These are phyloP conservation scores for Choristoneura fumiferana DNA, from an alignment of 1,140 invertebrate species.

Conservation along the genomic window DNA sequence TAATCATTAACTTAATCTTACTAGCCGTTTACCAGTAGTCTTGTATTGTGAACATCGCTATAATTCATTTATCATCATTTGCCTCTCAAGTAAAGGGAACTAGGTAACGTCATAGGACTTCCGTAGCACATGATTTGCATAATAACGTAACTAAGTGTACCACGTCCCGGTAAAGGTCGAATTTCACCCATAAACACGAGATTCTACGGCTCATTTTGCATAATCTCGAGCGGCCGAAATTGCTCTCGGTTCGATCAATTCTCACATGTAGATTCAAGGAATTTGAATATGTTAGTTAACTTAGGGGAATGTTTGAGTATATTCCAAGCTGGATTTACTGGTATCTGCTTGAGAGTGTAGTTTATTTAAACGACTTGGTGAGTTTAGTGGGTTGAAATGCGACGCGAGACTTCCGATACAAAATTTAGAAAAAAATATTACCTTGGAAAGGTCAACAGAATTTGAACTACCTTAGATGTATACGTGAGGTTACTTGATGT, in stretches of 20 bases:
- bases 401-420: background rate
- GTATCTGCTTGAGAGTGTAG: constrained; percentile 10
- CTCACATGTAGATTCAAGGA: constrained; percentile 53
- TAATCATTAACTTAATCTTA: too few species aligned
- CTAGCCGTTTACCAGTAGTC: background rate
- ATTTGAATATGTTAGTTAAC: constrained; percentile 51
- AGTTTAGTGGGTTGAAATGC: background rate
- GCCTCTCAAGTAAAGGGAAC: constrained; percentile 59
- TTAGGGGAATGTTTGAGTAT: constrained; percentile 29
- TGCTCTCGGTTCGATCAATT: constrained; percentile 52
- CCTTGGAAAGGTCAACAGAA: too few species aligned
- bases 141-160: constrained; percentile 58
- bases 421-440: too few species aligned
- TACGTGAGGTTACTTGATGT: too few species aligned
- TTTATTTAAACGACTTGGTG: constrained; percentile 10
- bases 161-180: constrained; percentile 20
- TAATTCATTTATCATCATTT: constrained; percentile 69
- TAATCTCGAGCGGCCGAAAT: constrained; percentile 30
- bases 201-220: constrained; percentile 31
- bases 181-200: constrained; percentile 31
- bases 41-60: constrained; percentile 35
- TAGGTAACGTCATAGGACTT: constrained; percentile 58
- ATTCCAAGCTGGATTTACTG: constrained; percentile 9
- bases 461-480: too few species aligned
- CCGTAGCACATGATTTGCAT: constrained; percentile 62